Base-by-base conservation (phyloP, 64 coral and sea anemone genomes). In the Trachythela sp. region DNA sequence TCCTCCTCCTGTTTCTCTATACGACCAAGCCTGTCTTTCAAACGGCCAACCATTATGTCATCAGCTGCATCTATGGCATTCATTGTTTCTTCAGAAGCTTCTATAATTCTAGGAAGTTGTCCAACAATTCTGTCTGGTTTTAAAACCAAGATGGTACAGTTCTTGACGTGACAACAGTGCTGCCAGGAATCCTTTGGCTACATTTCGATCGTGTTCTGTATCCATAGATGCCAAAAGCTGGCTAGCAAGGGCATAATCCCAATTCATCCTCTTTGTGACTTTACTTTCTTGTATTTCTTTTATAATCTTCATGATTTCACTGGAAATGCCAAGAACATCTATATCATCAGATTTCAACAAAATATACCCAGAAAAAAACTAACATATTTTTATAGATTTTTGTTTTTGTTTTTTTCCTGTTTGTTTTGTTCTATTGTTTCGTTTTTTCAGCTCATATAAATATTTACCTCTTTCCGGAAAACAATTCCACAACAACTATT, bases 121-220 rank as follows among this genome's bases (percentile, higher is more conserved):
- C 41, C 41, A 26, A 86, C 49, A 52, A 54, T 54, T 86, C 85
- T 86, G 85, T 86, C 85, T 54, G 85, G 85, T 54, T 86, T 86
- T 86, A 86, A 54, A n/a, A 29, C 85, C 85, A 27, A 86, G 48
- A 26, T 51, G 43, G 35, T 54, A 86, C 22, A 32, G 6, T 33
- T 86, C 43, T 13, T 36, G 10, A 22, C 48, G 42, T 29, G 85
- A 52, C 27, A 52, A 54, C 27, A 86, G 27, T 32, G 42, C 42
- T 14, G 24, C 10, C 33, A 86, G 15, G 37, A 86, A 24, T 52
- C 34, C 37, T 86, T 86, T 48, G 33, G 37, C 24, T 32, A 32
- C 85, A 49, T 29, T 86, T 54, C 37, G 24, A 54, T 86, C 48
- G 54, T 52, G 54, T 86, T 86, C 85, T 41, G 85, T 86, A 33